These are phyloP conservation scores for Chrysopa pallens DNA, from an alignment of 1,140 invertebrate species.

Conservation along the genomic window DNA sequence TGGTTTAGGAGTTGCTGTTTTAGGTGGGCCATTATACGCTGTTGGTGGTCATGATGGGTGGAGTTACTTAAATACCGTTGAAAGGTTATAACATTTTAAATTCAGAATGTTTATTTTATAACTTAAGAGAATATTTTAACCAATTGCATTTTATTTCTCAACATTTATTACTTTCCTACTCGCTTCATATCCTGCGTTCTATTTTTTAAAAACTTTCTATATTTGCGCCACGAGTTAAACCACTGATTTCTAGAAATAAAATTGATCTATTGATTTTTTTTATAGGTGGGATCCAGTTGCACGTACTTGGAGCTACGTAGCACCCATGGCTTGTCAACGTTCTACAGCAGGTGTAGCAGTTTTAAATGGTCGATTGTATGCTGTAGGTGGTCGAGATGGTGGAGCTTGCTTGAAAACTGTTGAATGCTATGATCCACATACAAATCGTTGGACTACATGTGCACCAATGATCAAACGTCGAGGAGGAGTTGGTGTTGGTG, in stretches of 20 bases:
- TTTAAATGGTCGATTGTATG: constrained; percentile 73
- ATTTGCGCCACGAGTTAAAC: no score
- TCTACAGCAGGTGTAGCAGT: constrained; percentile 80
- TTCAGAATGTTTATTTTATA: no score
- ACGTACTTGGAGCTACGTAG: constrained; percentile 71
- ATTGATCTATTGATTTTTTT: no score
- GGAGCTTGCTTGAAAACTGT: constrained; percentile 79
- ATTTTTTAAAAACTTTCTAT: no score
- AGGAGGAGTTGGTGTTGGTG: constrained; percentile 77
- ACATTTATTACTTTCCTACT: no score
- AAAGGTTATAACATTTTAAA: constrained; percentile 31
- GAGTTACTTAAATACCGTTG: constrained; percentile 86
- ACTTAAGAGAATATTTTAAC: no score
- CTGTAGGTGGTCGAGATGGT: constrained; percentile 83
- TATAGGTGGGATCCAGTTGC: constrained; percentile 68
- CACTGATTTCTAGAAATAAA: no score
- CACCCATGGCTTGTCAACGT: constrained; percentile 68
- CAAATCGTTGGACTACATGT: constrained; percentile 73
- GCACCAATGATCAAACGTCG: constrained; percentile 76
- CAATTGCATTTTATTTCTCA: no score
- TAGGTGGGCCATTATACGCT: constrained; percentile 77
- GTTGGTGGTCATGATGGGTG: constrained; percentile 91
- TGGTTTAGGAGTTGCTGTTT: constrained; percentile 73
- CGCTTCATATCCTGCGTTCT: no score
- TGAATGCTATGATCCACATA: constrained; percentile 83